Evolutionary conservation across 2,888 invertebrate genomes (phyloP), one percentile per base, ranked within the genome.

Genomic region (Gisinianus flammeolus): DNA sequence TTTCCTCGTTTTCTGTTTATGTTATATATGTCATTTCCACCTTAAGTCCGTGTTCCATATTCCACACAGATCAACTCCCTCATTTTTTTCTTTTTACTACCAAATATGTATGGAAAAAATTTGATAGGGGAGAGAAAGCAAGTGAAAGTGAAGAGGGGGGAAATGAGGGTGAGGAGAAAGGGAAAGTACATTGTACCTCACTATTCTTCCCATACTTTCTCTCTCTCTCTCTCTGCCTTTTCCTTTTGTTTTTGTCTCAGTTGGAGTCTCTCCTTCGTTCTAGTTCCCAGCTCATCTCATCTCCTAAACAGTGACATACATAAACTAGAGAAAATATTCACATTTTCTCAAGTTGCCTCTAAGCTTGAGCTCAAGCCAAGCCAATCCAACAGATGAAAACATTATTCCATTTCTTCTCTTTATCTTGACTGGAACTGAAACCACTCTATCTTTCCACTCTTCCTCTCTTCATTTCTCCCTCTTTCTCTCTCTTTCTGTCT

Each of bases 391-490:
- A 66, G 66, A 66, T 66, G 66, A 66, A 66, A 66, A 66, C 66
- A 66, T 66, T 66, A 66, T 66, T 66, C 31, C 66, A 66, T 66
- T 66, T 66, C 31, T 66, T 31, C 66, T 66, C 10, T 31, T 66
- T 66, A 66, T 66, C 66, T 66, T 28, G 64, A 28, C 64, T 64
- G 3, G 58, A 58, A 6, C 24, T 58, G 62, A 66, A 31, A 28
- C 31, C 30, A 66, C 66, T 66, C 6, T n/a, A n/a, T n/a, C n/a
- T n/a, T n/a, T n/a, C n/a, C n/a, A n/a, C n/a, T n/a, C n/a, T n/a
- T n/a, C n/a, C n/a, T n/a, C n/a, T n/a, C n/a, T n/a, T n/a, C n/a
- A n/a, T n/a, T n/a, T n/a, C n/a, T n/a, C n/a, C n/a, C n/a, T n/a
- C 6, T n/a, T 16, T 54, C 3, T 54, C 4, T 54, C 4, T 8